These are phyloP conservation scores for Hypothenemus hampei DNA, from an alignment of 1,140 invertebrate species.

Conservation along the genomic window DNA sequence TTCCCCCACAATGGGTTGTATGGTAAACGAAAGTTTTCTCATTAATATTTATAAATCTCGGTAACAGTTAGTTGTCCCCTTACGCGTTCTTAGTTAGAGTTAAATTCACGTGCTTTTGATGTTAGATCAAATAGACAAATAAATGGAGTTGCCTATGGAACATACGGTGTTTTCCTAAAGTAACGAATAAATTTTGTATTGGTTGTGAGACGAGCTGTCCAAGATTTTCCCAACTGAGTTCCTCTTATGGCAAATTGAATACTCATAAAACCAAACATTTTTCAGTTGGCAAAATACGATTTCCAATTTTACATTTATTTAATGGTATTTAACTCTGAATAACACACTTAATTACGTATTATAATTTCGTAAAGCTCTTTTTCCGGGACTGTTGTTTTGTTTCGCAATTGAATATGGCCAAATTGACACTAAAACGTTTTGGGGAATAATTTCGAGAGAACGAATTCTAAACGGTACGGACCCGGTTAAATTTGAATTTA, in stretches of 20 bases:
- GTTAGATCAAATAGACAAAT: too few species aligned
- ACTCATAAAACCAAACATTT: too few species aligned
- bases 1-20: constrained; percentile 8
- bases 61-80: neutral
- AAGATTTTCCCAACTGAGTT: too few species aligned
- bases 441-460: constrained; percentile 10
- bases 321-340: too few species aligned
- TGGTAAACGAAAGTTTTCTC: constrained; percentile 9
- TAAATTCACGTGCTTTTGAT: too few species aligned
- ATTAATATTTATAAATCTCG: constrained; percentile 14
- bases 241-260: too few species aligned
- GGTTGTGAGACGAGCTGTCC: too few species aligned
- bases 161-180: too few species aligned
- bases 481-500: constrained; percentile 12
- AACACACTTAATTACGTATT: neutral
- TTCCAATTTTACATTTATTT: neutral
- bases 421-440: constrained; percentile 13
- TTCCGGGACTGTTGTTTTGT: constrained; percentile 6
- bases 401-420: constrained; percentile 8
- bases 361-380: constrained; percentile 1
- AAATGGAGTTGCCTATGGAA: too few species aligned
- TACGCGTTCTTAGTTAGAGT: too few species aligned
- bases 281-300: neutral
- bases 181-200: too few species aligned
- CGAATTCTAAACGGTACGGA: constrained; percentile 1